Conservation (phyloP, 2,113 vertebrate species). For the Nothocercus nigrocapillus region DNA sequence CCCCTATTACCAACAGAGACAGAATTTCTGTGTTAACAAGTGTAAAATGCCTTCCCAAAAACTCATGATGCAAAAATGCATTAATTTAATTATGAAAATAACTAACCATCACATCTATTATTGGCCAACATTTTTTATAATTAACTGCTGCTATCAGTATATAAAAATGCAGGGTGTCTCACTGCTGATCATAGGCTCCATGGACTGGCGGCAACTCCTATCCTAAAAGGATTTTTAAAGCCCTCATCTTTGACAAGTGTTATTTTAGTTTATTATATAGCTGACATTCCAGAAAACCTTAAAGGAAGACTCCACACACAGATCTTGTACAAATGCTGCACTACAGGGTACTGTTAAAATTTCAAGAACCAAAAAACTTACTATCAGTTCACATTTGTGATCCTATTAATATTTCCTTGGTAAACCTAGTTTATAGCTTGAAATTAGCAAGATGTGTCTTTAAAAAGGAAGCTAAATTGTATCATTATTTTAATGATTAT, state of each 20-base stretch:
- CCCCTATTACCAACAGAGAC: not conserved
- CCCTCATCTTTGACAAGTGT: not conserved
- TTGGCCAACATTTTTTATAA: not conserved
- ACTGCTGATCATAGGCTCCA: not conserved
- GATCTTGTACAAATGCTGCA: not conserved
- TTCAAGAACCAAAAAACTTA: not conserved
- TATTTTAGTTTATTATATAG: not conserved
- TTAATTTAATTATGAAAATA: not conserved
- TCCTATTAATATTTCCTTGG: not conserved
- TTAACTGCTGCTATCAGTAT: not conserved
- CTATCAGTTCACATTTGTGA: not conserved
- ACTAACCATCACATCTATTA: not conserved
- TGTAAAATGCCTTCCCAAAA: not conserved
- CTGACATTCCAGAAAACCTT: not conserved
- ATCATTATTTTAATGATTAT: not conserved
- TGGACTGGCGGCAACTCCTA: not conserved
- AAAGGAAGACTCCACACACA: not conserved
- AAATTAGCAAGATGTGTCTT: accelerated
- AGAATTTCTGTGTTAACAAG: not conserved
- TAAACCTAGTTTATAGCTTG: accelerated
- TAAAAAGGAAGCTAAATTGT: not conserved
- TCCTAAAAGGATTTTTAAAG: not conserved
- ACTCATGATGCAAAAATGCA: accelerated
- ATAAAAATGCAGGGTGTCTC: not conserved
- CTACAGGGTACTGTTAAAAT: not conserved